Conservation (phyloP, 2,113 vertebrate species). For the Anolis carolinensis region DNA sequence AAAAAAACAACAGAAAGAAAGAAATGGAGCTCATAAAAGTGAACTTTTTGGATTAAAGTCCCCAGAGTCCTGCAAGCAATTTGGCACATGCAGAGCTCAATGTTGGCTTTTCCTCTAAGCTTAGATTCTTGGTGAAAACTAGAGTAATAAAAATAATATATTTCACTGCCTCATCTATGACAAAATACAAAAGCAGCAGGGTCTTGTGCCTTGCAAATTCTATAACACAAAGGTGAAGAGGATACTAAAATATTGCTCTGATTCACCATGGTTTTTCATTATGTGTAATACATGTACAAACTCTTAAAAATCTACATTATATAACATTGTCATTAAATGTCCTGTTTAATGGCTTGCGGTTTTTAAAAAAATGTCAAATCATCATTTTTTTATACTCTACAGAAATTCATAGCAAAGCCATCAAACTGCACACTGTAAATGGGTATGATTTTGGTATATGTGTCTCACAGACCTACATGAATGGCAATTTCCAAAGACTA, state of each 20-base stretch:
- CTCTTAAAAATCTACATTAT: background rate
- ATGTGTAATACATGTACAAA: slow-evolving; percentile 22
- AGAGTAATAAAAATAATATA: background rate
- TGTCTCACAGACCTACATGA: slow-evolving; percentile 3
- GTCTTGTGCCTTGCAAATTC: background rate
- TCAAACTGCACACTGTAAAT: slow-evolving; percentile 3
- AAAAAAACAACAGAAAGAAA: background rate
- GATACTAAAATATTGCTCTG: background rate
- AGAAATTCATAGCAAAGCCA: background rate
- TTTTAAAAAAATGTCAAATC: slow-evolving; percentile 16
- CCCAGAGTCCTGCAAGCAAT: background rate
- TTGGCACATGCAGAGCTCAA: slow-evolving; percentile 18
- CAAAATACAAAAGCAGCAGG: background rate
- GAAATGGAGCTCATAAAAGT: background rate
- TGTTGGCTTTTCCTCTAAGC: background rate
- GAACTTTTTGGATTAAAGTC: no score
- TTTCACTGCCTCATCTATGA: background rate
- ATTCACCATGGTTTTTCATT: slow-evolving; percentile 10
- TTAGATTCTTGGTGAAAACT: background rate
- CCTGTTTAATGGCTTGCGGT: background rate
- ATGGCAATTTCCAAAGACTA: no score
- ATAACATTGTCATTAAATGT: slow-evolving; percentile 4
- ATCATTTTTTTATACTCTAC: background rate
- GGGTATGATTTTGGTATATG: slow-evolving; percentile 5
- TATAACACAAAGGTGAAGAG: slow-evolving; percentile 32